phyloP scores from a whole-genome alignment of 37 sponge, comb jelly and placozoan genomes.

The Eunapius fragilis region DNA sequence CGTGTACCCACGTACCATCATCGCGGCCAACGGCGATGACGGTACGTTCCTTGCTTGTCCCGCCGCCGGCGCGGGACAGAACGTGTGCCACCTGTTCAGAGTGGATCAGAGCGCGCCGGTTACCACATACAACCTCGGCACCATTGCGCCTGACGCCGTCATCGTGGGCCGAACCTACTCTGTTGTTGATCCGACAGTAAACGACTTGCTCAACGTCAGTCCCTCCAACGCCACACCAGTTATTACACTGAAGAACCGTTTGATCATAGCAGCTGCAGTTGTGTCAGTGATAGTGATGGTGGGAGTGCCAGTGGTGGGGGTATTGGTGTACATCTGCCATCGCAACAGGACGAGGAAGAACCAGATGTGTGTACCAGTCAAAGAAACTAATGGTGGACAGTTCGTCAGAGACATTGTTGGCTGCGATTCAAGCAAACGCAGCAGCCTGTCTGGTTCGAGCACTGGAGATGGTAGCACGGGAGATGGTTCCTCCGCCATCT shows the following conservation, averaged over 20 bases:
- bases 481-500: too few relatives aligned
- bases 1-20: not conserved
- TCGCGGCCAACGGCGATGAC: not conserved
- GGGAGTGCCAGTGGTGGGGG: not conserved
- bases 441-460: too few relatives aligned
- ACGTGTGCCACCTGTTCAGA: not conserved
- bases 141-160: not conserved
- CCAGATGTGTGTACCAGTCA: too few relatives aligned
- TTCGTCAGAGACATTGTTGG: too few relatives aligned
- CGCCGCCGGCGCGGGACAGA: not conserved
- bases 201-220: too few relatives aligned
- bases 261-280: not conserved
- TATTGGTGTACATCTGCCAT: too few relatives aligned
- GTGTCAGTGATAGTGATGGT: not conserved
- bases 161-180: not conserved
- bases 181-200: too few relatives aligned
- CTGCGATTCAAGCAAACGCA: too few relatives aligned
- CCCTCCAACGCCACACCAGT: not conserved
- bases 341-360: too few relatives aligned
- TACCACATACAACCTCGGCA: not conserved
- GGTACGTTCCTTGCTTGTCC: not conserved
- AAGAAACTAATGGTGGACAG: too few relatives aligned
- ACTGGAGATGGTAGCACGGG: too few relatives aligned
- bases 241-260: not conserved
- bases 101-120: not conserved